Base-by-base conservation (phyloP, 2,113 vertebrate species). In the Nycticebus coucang region DNA sequence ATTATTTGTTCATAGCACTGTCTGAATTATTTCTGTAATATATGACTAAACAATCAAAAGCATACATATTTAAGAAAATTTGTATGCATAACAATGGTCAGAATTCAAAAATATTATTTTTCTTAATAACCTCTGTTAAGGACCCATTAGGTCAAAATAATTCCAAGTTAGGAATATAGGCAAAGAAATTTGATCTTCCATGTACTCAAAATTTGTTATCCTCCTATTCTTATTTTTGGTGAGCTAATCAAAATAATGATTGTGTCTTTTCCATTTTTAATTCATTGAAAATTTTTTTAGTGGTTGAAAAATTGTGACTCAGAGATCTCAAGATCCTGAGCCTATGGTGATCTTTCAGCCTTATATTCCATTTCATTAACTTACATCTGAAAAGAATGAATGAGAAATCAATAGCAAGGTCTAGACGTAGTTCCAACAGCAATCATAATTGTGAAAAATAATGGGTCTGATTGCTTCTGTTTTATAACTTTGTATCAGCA, bases 281-380 rank as follows among this genome's bases (percentile, higher is more conserved):
- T 30, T 71, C 33, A n/a, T 30, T 53, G 45, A 53, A 71, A 71
- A 50, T 28, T 30, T 17, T 89, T 45, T 60, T 9, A 86, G 28
- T 83, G 22, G 8, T 8, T 78, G 68, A 83, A 91, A 96, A 96
- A 28, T 50, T 62, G 45, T 83, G 45, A 59, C 68, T 90, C 74
- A 72, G 5, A 95, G 21, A 81, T 37, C 33, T 88, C 41, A 88
- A 86, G 21, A 85, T 66, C 79, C 53, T 83, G 60, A 50, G 37
- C 62, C 72, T 92, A 15, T 59, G 57, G 35, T 57, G 53, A 93
- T 37, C 22, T 91, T 80, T 77, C 59, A 57, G 41, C 69, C 33
- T 97, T 82, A 9, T 30, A 69, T 84, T 92, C 53, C 19, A 66
- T 78, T 81, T 93, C 57, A 91, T 88, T 91, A 81, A 84, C 62